Base-by-base conservation (phyloP, 2,113 vertebrate genomes). In the Motacilla alba region DNA sequence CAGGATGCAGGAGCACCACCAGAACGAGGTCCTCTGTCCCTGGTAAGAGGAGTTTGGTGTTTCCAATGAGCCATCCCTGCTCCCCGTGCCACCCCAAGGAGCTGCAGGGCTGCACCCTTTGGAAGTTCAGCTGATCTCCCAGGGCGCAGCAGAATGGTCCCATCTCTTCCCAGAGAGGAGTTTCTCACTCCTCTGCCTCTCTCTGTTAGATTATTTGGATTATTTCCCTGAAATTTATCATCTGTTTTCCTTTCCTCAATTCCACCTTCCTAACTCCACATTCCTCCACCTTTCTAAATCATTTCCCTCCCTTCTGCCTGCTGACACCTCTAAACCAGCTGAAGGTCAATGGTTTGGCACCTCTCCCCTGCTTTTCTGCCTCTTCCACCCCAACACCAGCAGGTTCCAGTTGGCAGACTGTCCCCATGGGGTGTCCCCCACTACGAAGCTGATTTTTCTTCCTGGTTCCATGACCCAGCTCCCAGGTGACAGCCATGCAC, bases 211-310 rank as follows among this genome's bases (percentile, higher is more conserved):
- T 67, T 81, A 78, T 41, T 76, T 87, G 69, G 87, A 87, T 69
- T 83, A 80, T 47, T 78, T 88, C 87, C 64, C 79, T 90, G 75
- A 94, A 95, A 92, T 96, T 94, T 94, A 95, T 95, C 82, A 93
- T 78, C 87, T 85, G 79, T 60, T 93, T 78, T 92, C 43, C 64
- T 63, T 93, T 56, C 47, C 85, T 86, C 83, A 80, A 55, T 55
- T 83, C 83, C 75, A 88, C 87, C 87, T 85, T 83, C 85, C 90
- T 81, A 83, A 63, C 81, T 80, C 63, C 72, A 64, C 90, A 95
- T 95, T 95, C 91, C 79, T 95, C 59, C 73, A 73, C 82, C 82
- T 96, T 95, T 87, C 88, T 97, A 96, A 97, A 97, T 95, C 94
- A 95, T 90, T 93, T 76, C 15, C 55, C 94, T 97, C 95, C 94